These are phyloP conservation scores for Sturnira hondurensis DNA, from an alignment of 2,113 vertebrate genomes.

Conservation along the genomic window DNA sequence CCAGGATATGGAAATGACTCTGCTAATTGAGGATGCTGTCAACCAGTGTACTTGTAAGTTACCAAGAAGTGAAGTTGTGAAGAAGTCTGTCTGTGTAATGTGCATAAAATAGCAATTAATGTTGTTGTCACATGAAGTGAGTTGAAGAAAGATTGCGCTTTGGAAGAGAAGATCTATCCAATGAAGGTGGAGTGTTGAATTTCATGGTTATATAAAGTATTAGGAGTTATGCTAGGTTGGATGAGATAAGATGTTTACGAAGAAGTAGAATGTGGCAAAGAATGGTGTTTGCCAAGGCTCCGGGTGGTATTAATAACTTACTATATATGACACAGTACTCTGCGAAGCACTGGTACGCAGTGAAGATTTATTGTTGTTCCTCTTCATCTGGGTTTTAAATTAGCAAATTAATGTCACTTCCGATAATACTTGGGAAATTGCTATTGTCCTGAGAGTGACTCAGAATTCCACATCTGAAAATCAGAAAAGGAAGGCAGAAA, in stretches of 20 bases:
- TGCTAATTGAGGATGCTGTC: conserved; percentile 76
- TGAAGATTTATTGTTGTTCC: conserved; percentile 37
- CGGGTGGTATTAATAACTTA: conserved; percentile 62
- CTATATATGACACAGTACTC: conserved; percentile 43
- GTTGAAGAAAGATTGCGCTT: conserved; percentile 61
- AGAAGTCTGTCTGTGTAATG: conserved; percentile 69
- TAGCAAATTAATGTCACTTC: conserved; percentile 1
- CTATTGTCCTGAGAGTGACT: conserved; percentile 30
- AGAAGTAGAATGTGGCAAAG: conserved; percentile 46
- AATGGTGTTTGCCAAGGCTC: conserved; percentile 48
- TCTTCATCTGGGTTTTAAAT: conserved; percentile 29
- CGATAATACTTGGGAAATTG: conserved; percentile 32
- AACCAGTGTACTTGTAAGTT: conserved; percentile 70
- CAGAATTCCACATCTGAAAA: conserved; percentile 9
- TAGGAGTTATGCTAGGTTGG: conserved; percentile 68
- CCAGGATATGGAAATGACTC: conserved; percentile 78
- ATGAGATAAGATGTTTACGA: conserved; percentile 73
- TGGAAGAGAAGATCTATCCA: conserved; percentile 56
- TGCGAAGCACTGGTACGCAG: neutral
- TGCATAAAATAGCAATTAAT: conserved; percentile 75
- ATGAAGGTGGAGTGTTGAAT: conserved; percentile 69
- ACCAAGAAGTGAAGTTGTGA: conserved; percentile 74
- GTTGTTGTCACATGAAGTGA: conserved; percentile 68
- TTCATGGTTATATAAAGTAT: conserved; percentile 72
- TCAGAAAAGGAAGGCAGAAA: neutral